These are phyloP conservation scores for Julus scandinavius DNA, from an alignment of 2,888 invertebrate genomes.

Conservation along the genomic window DNA sequence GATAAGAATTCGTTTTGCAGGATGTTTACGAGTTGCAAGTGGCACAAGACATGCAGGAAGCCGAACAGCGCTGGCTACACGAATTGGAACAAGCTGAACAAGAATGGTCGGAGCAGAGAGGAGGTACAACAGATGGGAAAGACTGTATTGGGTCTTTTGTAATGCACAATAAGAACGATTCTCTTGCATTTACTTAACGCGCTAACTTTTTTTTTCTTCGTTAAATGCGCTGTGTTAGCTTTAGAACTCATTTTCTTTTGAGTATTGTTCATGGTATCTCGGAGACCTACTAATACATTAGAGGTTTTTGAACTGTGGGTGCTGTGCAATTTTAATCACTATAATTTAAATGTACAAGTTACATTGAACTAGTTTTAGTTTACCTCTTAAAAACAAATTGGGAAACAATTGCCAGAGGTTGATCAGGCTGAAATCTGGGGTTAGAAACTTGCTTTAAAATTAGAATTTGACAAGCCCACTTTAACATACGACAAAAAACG, in stretches of 20 bases:
- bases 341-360: background rate
- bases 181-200: background rate
- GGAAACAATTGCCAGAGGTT: background rate
- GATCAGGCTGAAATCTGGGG: background rate
- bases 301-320: background rate
- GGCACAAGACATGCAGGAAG: slow-evolving; percentile 75
- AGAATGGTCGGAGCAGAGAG: slow-evolving; percentile 64
- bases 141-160: background rate
- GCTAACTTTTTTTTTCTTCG: background rate
- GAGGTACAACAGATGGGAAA: slow-evolving; percentile 23
- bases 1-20: slow-evolving; percentile 61
- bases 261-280: background rate
- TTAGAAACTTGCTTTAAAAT: background rate
- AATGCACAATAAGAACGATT: background rate
- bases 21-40: slow-evolving; percentile 75
- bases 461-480: too few relatives aligned
- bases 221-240: background rate
- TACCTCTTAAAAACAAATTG: background rate
- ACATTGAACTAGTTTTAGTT: background rate
- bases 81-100: slow-evolving; percentile 72
- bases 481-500: too few relatives aligned
- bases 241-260: background rate
- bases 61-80: slow-evolving; percentile 74
- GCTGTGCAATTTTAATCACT: background rate
- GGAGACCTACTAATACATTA: background rate